These are phyloP conservation scores for Tachyglossus aculeatus DNA, from an alignment of 2,797 vertebrate species.

Conservation along the genomic window DNA sequence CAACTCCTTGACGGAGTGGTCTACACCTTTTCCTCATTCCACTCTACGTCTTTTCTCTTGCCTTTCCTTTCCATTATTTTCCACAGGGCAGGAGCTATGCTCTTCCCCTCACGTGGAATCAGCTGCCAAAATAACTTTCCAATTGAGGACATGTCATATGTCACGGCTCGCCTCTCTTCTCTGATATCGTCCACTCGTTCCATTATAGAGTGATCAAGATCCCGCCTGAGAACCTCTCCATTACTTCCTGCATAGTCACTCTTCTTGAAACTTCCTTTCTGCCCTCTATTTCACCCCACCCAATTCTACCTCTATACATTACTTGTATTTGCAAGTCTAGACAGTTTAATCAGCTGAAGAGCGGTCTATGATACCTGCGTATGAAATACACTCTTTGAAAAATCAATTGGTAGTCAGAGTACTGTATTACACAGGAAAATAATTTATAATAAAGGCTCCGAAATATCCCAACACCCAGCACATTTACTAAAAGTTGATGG, in stretches of 20 bases:
- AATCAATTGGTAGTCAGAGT: conserved; percentile 9
- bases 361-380: background rate
- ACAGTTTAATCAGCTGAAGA: conserved; percentile 33
- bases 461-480: conserved; percentile 25
- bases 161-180: background rate
- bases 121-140: background rate
- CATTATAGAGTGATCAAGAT: background rate
- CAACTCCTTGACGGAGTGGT: no score
- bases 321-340: conserved; percentile 23
- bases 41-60: no score
- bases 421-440: conserved; percentile 37
- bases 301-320: background rate
- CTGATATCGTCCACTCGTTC: background rate
- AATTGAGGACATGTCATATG: accelerated
- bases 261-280: background rate
- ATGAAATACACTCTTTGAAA: conserved; percentile 34
- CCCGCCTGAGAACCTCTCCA: background rate
- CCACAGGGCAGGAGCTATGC: no score
- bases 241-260: background rate
- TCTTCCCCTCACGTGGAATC: background rate
- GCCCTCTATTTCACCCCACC: conserved; percentile 29
- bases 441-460: conserved; percentile 24
- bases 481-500: conserved; percentile 35
- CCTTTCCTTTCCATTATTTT: no score
- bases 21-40: no score